Conservation (phyloP, 1,140 invertebrate species). For the Acromyrmex charruanus region DNA sequence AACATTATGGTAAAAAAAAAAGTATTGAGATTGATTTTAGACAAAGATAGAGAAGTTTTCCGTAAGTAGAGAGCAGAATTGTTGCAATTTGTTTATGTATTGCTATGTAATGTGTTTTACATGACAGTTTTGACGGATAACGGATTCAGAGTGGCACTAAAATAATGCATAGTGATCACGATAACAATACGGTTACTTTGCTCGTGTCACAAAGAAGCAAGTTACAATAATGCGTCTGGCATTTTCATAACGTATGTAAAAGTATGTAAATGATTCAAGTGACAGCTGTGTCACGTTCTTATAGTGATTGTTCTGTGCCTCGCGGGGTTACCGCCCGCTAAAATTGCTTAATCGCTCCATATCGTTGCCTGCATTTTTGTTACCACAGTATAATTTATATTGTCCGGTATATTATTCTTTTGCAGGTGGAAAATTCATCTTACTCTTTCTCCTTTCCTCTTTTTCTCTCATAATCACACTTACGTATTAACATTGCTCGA, state of each 20-base stretch:
- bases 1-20: neutral
- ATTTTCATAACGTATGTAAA: slow-evolving; percentile 58
- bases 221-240: slow-evolving; percentile 35
- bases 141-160: slow-evolving; percentile 44
- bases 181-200: slow-evolving; percentile 51
- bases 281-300: slow-evolving; percentile 60
- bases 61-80: too few relatives aligned
- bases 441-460: neutral
- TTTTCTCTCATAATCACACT: slow-evolving; percentile 37
- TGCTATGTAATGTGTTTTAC: slow-evolving; percentile 24
- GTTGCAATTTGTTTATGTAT: neutral
- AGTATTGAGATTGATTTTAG: too few relatives aligned
- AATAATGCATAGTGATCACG: slow-evolving; percentile 29
- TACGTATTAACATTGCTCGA: slow-evolving; percentile 14
- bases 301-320: slow-evolving; percentile 52
- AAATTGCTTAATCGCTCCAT: slow-evolving; percentile 50
- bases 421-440: slow-evolving; percentile 47
- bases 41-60: too few relatives aligned
- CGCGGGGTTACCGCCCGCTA: slow-evolving; percentile 50
- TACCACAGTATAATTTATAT: slow-evolving; percentile 42
- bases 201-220: slow-evolving; percentile 26
- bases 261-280: slow-evolving; percentile 64
- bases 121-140: slow-evolving; percentile 24
- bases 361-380: slow-evolving; percentile 39
- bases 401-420: slow-evolving; percentile 41